phyloP scores from a whole-genome alignment of 2,113 vertebrate genomes.

The Tricholaema leucomelas region DNA sequence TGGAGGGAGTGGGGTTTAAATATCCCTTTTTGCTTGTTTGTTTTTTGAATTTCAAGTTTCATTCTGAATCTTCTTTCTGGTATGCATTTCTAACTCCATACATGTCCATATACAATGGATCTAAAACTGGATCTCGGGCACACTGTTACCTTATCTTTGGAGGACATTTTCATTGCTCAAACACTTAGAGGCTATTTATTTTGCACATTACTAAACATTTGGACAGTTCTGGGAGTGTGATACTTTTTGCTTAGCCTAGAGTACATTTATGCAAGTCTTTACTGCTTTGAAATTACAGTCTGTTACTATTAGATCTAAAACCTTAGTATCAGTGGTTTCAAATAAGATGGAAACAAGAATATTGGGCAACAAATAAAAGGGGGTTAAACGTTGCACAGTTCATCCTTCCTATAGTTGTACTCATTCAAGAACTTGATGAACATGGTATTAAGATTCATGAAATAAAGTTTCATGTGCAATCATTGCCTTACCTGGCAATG shows the following conservation, averaged over 20 bases:
- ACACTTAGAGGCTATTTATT: background rate
- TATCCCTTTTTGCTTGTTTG: background rate
- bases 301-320: background rate
- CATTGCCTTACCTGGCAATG: background rate
- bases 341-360: background rate
- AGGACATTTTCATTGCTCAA: background rate
- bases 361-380: background rate
- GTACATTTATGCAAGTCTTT: background rate
- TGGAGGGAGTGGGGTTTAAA: slow-evolving; percentile 61
- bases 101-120: background rate
- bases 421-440: background rate
- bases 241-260: background rate
- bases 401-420: background rate
- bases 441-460: background rate
- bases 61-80: slow-evolving; percentile 34
- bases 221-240: background rate
- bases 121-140: background rate
- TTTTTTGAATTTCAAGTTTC: background rate
- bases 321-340: background rate
- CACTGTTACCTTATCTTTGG: background rate
- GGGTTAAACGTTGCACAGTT: background rate
- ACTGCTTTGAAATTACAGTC: background rate
- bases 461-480: background rate
- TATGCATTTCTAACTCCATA: slow-evolving; percentile 21
- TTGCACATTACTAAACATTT: background rate